Conservation (phyloP, 2,113 vertebrate species). For the Erpornis zantholeuca region DNA sequence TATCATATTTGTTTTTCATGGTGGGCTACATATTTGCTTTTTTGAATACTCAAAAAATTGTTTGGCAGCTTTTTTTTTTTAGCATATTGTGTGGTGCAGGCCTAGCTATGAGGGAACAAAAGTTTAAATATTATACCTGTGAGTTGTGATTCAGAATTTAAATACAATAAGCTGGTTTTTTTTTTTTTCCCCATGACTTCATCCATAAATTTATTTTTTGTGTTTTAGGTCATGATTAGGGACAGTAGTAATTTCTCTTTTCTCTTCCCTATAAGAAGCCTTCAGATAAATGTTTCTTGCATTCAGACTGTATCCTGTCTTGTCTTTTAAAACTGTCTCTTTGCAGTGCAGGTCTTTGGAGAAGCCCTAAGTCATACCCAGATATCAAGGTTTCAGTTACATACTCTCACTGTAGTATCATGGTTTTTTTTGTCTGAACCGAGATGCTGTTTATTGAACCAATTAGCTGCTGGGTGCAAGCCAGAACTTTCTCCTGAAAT, state of each 20-base stretch:
- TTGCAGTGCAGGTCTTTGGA: neutral
- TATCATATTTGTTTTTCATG: neutral
- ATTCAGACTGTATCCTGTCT: neutral
- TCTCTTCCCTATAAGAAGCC: neutral
- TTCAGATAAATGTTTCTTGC: neutral
- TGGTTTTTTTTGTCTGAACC: neutral
- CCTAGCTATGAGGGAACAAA: neutral
- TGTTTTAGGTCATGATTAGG: neutral
- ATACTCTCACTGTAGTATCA: neutral
- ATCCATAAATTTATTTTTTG: neutral
- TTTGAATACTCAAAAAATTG: neutral
- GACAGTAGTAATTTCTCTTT: neutral
- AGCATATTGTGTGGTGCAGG: conserved; percentile 9
- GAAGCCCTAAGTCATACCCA: neutral
- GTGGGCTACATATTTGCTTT: neutral
- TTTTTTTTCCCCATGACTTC: neutral
- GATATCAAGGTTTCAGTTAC: neutral
- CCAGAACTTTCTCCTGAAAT: conserved; percentile 61
- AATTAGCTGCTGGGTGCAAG: conserved; percentile 46
- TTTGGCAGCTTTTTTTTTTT: conserved; percentile 1
- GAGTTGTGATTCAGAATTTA: neutral
- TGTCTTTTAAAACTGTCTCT: neutral
- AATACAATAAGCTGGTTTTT: neutral
- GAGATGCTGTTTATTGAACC: conserved; percentile 55
- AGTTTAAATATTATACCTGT: neutral